These are phyloP conservation scores for Acleris laterana DNA, from an alignment of 2,888 invertebrate genomes.

Conservation along the genomic window DNA sequence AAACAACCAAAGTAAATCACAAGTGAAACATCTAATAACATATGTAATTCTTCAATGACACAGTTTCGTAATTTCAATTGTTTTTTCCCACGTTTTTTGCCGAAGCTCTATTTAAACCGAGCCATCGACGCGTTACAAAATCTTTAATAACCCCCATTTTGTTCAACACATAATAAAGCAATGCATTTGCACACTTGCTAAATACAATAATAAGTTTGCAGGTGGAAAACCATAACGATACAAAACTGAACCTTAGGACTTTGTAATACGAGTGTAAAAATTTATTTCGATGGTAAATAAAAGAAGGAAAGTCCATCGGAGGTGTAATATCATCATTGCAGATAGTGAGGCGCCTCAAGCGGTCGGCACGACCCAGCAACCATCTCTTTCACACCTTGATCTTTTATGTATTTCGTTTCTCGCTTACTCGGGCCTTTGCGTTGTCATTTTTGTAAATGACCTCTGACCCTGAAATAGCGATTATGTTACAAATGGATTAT, in stretches of 20 bases:
- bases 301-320: slow-evolving; percentile 55
- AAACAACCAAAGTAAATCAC: slow-evolving; percentile 9
- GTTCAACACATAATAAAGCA: slow-evolving; percentile 74
- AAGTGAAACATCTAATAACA: slow-evolving; percentile 8
- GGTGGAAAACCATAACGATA: slow-evolving; percentile 11
- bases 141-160: slow-evolving; percentile 68
- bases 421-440: slow-evolving; percentile 56
- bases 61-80: slow-evolving; percentile 23
- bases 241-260: slow-evolving; percentile 43
- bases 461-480: slow-evolving; percentile 72
- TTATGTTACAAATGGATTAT: slow-evolving; percentile 68
- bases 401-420: slow-evolving; percentile 45
- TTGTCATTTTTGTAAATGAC: slow-evolving; percentile 80
- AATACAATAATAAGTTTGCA: slow-evolving; percentile 45
- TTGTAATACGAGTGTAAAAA: slow-evolving; percentile 48
- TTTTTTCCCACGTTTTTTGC: slow-evolving; percentile 32
- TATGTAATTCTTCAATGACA: slow-evolving; percentile 10
- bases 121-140: slow-evolving; percentile 53
- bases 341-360: slow-evolving; percentile 67
- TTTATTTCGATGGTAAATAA: slow-evolving; percentile 46
- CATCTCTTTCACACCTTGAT: slow-evolving; percentile 49
- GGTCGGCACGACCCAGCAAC: slow-evolving; percentile 53
- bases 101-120: slow-evolving; percentile 39
- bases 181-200: slow-evolving; percentile 55
- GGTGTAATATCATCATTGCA: slow-evolving; percentile 68